Evolutionary conservation across 2,888 invertebrate genomes (phyloP), one percentile per base, ranked within the genome.

Genomic region (Drosophila algonquin): DNA sequence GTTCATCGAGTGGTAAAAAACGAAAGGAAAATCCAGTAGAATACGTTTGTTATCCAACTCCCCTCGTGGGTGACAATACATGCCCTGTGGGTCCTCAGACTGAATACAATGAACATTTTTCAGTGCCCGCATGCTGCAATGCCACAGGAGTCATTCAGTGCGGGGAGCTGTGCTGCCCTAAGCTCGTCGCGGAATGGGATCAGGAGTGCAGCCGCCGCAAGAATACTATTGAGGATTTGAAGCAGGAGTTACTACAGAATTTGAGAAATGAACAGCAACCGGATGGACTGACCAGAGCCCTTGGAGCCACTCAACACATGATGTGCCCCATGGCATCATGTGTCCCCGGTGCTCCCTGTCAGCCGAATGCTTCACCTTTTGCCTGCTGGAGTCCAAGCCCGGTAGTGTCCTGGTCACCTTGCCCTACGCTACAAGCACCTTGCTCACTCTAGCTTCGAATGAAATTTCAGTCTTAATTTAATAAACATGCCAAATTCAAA

Each of bases 211-310:
- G 2, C 0, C 10, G 18, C 27, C 30, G 14, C 18, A 44, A 30
- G 3, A 62, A 61, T 7, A 0, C 32, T 12, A 48, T 80, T n/a
- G 80, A 82, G 53, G 68, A 73, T 14, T n/a, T 80, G 12, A 80
- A 80, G 14, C 45, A 2, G 6, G 80, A 80, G 16, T 52, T 80
- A 1, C 10, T 82, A 3, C 21, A 57, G 0, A 21, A 30, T 0
- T 14, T 80, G 44, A 27, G n/a, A 35, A 32, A 9, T 5, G 63
- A 77, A 0, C 57, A 68, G 24, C 21, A 48, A 1, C 4, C 52
- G 4, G 32, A 24, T 0, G 10, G 30, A 2, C 63, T 52, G 8
- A 7, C 7, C 21, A 21, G 21, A 21, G 21, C 21, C 35, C 50
- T 24, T 8, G 27, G 12, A 9, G 55, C 64, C 0, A 30, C 52